Evolutionary conservation across 2,113 vertebrate species (phyloP).

Genomic region (Siphamia tubifer): DNA sequence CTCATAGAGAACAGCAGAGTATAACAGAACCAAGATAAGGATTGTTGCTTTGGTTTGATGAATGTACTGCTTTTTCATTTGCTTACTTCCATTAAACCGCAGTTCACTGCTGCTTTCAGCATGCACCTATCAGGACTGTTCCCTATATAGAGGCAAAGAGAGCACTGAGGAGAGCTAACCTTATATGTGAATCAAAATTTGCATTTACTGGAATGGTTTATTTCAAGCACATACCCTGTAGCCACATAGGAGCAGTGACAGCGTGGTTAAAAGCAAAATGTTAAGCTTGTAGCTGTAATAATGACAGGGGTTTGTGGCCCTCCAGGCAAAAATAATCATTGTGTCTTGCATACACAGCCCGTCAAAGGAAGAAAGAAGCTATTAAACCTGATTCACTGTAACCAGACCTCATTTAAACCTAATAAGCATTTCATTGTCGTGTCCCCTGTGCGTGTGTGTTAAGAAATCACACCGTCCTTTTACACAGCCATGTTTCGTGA

Average conservation of each 20-base stretch:
- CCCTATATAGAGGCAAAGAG: not conserved
- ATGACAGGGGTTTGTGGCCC: constrained; percentile 12
- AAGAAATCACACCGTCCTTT: not conserved
- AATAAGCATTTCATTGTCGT: not conserved
- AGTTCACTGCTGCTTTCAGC: not conserved
- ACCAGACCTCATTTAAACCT: constrained; percentile 14
- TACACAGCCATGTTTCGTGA: not conserved
- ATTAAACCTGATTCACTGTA: constrained; percentile 5
- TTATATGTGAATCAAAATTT: constrained; percentile 9
- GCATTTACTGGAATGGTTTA: not conserved
- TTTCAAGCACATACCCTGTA: not conserved
- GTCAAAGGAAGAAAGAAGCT: constrained; percentile 9
- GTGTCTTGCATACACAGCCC: constrained; percentile 12
- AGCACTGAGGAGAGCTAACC: constrained; percentile 1
- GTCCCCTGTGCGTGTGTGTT: not conserved
- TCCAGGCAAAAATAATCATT: constrained; percentile 33
- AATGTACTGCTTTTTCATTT: not conserved
- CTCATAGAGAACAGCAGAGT: too few species aligned
- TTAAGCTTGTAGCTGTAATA: constrained; percentile 44
- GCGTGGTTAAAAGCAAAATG: constrained; percentile 5
- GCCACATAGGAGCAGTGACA: not conserved
- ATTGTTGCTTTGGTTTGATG: not conserved
- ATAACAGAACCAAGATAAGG: not conserved
- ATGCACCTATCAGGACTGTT: not conserved
- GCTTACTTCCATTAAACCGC: not conserved